Percentiles rank a stretch among this genome's conserved stretches.
phyloP scores from a whole-genome alignment of 2,113 vertebrate genomes.

The Cephalopholis sonnerati region DNA sequence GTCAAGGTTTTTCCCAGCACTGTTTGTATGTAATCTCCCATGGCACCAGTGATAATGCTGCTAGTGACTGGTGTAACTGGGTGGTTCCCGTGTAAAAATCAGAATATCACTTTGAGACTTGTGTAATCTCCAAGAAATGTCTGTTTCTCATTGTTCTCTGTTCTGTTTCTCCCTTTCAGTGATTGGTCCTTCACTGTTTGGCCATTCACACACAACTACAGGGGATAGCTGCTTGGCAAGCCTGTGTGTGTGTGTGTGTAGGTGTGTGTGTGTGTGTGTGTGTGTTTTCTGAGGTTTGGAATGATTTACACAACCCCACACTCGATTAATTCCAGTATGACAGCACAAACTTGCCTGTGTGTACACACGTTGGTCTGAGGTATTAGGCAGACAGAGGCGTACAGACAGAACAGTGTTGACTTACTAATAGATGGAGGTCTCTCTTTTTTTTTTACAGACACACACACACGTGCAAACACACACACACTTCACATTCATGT shows the following conservation, averaged over 20 bases:
- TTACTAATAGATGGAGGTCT: conserved; percentile 71
- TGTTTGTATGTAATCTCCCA: not conserved
- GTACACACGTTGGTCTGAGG: conserved; percentile 75
- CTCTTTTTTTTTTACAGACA: not conserved
- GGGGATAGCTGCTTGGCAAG: conserved; percentile 51
- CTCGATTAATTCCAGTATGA: conserved; percentile 82
- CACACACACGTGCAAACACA: conserved; percentile 31
- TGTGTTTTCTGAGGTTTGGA: conserved; percentile 79
- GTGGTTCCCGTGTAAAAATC: conserved; percentile 2
- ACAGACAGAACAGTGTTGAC: conserved; percentile 71
- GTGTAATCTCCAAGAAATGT: conserved; percentile 17
- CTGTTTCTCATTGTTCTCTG: conserved; percentile 44
- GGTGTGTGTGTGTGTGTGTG: conserved; percentile 44
- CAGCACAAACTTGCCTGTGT: conserved; percentile 85
- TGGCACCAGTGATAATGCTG: not conserved
- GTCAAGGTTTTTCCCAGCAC: not conserved
- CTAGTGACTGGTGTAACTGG: not conserved
- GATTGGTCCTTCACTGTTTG: conserved; percentile 37
- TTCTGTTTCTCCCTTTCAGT: conserved; percentile 33
- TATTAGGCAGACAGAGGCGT: conserved; percentile 55
- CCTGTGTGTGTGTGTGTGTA: conserved; percentile 23
- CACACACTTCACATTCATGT: conserved; percentile 52
- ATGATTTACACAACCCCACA: conserved; percentile 81
- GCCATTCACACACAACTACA: conserved; percentile 40
- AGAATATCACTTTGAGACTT: conserved; percentile 1